Evolutionary conservation across 1,140 invertebrate species (phyloP), one percentile per base, ranked within the genome.

Genomic region (Musca domestica): DNA sequence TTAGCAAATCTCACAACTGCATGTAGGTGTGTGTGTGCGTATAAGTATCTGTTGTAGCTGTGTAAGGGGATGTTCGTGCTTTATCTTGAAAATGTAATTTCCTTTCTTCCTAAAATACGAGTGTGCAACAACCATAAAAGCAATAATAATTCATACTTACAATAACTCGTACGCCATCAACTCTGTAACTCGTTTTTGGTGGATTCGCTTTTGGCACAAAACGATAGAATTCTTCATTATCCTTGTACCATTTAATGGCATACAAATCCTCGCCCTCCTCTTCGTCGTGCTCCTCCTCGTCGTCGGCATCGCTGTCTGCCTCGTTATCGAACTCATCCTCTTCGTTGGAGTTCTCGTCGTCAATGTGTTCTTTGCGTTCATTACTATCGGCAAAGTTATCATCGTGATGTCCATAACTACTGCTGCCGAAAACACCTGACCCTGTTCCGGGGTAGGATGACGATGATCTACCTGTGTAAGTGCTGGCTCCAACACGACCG

Each of bases 191-290:
- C 68, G 86, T 86, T 69, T 88, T 86, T 27, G 84, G 87, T 12
- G 86, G 87, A 56, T 84, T 82, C 47, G 84, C 85, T 75, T 87
- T 88, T 15, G 89, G 88, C 76, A 91, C 86, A 77, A 87, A 95
- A 71, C 91, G 87, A 82, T 92, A 95, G 82, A 95, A 94, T 80
- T 94, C 92, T 76, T 91, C 90, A 78, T 93, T 88, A 81, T 94
- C 92, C 81, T 93, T 91, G 83, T 94, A 95, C 93, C 93, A 95
- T 77, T 92, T 91, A 66, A 93, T 90, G n/a, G 90, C 88, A 81
- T 93, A 93, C 2, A 95, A 83, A 27, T 82, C 86, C 75, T 93
- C 90, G 61, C 86, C 85, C 72, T 78, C 78, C 56, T 82, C 76
- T 6, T 73, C 67, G 19, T 70, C 70, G 65, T 74, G 72, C 30